Percentiles rank a stretch among this genome's conserved stretches.
These are phyloP conservation scores for Andrena cerasifolii DNA, from an alignment of 1,140 invertebrate species.

Conservation along the genomic window DNA sequence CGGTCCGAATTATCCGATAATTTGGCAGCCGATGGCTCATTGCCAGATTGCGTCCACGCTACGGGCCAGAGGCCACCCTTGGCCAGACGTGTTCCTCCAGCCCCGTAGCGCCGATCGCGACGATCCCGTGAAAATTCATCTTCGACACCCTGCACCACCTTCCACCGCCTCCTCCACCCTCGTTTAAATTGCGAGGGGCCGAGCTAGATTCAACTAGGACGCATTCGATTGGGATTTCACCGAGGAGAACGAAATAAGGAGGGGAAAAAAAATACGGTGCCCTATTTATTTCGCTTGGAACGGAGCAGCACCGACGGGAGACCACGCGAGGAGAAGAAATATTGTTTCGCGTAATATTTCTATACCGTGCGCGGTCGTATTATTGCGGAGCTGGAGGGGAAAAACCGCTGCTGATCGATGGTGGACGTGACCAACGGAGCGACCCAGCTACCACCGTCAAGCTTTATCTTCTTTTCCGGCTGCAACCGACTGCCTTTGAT, in stretches of 20 bases:
- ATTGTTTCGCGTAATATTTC: constrained; percentile 34
- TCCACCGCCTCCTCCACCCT: not conserved
- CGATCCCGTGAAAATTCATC: constrained; percentile 18
- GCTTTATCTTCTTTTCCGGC: not conserved
- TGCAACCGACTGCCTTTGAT: not conserved
- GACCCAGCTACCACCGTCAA: not conserved
- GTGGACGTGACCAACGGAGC: constrained; percentile 1
- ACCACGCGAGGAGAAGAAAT: not conserved
- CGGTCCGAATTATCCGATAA: constrained; percentile 60
- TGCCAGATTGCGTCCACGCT: constrained; percentile 47
- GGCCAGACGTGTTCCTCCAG: not conserved
- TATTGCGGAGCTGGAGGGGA: not conserved
- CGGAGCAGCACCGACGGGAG: not conserved
- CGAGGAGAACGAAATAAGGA: not conserved
- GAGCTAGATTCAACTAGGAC: not conserved
- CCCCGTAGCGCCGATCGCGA: not conserved
- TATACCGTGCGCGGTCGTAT: not conserved
- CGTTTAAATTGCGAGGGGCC: too few species aligned
- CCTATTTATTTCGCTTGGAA: not conserved
- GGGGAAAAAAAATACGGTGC: too few species aligned
- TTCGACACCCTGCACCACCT: not conserved
- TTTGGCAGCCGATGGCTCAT: constrained; percentile 58
- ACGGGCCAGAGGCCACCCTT: not conserved
- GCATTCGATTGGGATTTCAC: not conserved
- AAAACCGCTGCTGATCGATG: not conserved